Percentiles rank a stretch among this genome's conserved stretches.
Evolutionary conservation across 2,888 invertebrate genomes (phyloP).

Genomic region (Pemphredon lugubris): DNA sequence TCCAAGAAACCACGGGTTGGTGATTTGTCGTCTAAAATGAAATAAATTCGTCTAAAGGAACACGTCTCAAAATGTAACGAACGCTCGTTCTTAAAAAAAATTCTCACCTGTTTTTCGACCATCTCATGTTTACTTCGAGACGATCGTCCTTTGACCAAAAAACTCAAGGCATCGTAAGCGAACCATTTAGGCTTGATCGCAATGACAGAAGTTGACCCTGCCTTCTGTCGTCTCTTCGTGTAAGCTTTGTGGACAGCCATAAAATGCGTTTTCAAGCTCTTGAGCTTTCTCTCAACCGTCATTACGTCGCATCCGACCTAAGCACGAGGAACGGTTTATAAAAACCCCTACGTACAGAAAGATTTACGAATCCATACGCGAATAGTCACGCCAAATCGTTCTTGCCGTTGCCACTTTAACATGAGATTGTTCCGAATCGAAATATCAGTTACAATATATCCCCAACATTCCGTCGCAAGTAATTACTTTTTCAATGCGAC

Average conservation of each 20-base stretch:
- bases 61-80: too few relatives aligned
- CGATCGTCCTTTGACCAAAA: conserved; percentile 30
- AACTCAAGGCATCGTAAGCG: conserved; percentile 39
- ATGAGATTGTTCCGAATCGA: too few relatives aligned
- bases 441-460: too few relatives aligned
- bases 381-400: too few relatives aligned
- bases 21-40: neutral
- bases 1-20: neutral
- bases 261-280: conserved; percentile 47
- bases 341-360: too few relatives aligned
- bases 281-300: conserved; percentile 44
- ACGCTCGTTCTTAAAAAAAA: too few relatives aligned
- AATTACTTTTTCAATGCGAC: too few relatives aligned
- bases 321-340: too few relatives aligned
- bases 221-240: conserved; percentile 25
- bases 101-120: conserved; percentile 33
- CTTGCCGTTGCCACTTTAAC: too few relatives aligned
- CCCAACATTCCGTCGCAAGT: too few relatives aligned
- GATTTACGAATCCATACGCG: too few relatives aligned
- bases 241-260: conserved; percentile 46
- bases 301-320: conserved; percentile 41
- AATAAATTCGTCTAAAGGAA: neutral
- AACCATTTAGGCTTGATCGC: conserved; percentile 41
- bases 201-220: conserved; percentile 13
- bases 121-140: conserved; percentile 23